Evolutionary conservation across 2,888 invertebrate species (phyloP).

Genomic region (Eupithecia tripunctaria): DNA sequence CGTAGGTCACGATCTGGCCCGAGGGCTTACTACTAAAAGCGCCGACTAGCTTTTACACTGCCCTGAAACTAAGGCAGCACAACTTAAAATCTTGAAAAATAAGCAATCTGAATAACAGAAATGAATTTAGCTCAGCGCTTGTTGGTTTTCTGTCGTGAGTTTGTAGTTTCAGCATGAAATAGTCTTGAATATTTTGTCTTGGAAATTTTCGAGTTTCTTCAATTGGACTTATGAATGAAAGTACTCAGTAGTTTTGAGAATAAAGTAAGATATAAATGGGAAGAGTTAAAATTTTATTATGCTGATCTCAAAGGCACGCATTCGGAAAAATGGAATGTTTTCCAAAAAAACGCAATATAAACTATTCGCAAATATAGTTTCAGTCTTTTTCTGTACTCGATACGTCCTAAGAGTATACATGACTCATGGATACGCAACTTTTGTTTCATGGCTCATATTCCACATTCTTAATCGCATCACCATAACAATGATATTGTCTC

Average conservation of each 20-base stretch:
- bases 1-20: slow-evolving; percentile 56
- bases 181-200: not conserved
- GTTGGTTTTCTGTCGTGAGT: not conserved
- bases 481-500: too few species aligned
- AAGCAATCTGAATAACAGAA: slow-evolving; percentile 21
- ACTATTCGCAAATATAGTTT: not conserved
- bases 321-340: not conserved
- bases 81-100: slow-evolving; percentile 26
- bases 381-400: not conserved
- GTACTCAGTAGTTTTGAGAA: not conserved
- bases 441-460: too few species aligned
- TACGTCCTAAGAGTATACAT: too few species aligned
- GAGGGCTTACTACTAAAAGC: slow-evolving; percentile 45
- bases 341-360: not conserved
- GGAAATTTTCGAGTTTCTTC: not conserved
- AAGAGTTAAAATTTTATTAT: too few species aligned
- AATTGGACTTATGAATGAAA: not conserved
- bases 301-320: too few species aligned
- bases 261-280: not conserved
- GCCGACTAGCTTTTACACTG: slow-evolving; percentile 33
- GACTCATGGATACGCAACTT: too few species aligned
- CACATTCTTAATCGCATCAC: too few species aligned
- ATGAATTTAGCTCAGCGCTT: slow-evolving; percentile 1
- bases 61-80: slow-evolving; percentile 18
- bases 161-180: not conserved